Evolutionary conservation across 2,797 vertebrate genomes (phyloP), one percentile per base, ranked within the genome.

Genomic region (Phrynocephalus vlangalii): DNA sequence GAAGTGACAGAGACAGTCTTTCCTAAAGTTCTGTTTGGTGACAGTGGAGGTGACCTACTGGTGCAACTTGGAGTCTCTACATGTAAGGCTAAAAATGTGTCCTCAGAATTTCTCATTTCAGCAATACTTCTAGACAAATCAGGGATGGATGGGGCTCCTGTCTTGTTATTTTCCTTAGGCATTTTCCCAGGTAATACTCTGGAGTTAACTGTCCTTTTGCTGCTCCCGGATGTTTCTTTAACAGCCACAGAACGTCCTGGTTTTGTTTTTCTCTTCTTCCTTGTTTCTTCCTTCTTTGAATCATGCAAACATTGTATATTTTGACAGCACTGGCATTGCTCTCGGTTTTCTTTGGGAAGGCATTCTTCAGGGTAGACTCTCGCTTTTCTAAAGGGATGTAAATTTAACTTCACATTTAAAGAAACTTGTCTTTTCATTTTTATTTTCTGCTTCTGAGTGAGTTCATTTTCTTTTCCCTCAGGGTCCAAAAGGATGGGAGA

Each of bases 321-420:
- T 87, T 85, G 86, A 66, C 33, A 70, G 3, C n/a, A 28, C 6
- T 60, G 30, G 48, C n/a, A 75, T 60, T 77, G 60, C 7, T 77
- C 72, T 50, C 13, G 13, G 20, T 93, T 95, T 89, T 88, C 83
- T 78, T 89, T 68, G 7, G 24, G 30, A 63, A 44, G 16, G 75
- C 5, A 70, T 56, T 92, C 96, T 82, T 95, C 96, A 0, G 98
- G 97, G 82, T 97, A 95, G 86, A 98, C 92, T 95, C 95, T 97
- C 79, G 90, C 94, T 96, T 96, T 97, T 84, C 91, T 93, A 20
- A 98, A 94, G 1, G 97, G 97, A 78, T 97, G 96, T 83, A 97
- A 90, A 95, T 97, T 98, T 38, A 98, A 93, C 91, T 98, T 98
- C 13, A 97, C 96, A 91, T 93, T 97, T 87, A 97, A 87, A 18